Percentiles rank a stretch among this genome's conserved stretches.
phyloP scores from a whole-genome alignment of 1,140 invertebrate genomes.

The Diabrotica virgifera region DNA sequence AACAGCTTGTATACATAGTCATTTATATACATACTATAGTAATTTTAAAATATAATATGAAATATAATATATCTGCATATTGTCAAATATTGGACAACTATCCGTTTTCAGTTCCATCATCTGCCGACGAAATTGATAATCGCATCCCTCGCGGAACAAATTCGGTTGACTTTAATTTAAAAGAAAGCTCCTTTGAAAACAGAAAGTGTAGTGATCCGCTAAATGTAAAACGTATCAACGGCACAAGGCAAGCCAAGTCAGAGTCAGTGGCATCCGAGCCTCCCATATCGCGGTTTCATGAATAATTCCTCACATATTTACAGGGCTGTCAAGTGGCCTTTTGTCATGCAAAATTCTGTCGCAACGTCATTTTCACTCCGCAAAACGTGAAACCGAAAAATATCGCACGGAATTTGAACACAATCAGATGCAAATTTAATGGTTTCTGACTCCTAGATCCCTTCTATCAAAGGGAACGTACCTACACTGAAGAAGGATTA shows the following conservation, averaged over 20 bases:
- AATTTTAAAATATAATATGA: too few species aligned
- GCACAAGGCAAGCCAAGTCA: conserved; percentile 29
- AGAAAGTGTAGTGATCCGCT: neutral
- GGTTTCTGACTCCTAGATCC: conserved; percentile 27
- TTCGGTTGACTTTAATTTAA: neutral
- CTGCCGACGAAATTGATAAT: too few species aligned
- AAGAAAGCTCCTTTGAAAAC: neutral
- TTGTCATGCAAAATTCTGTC: conserved; percentile 51
- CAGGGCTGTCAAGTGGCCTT: conserved; percentile 48
- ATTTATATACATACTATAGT: too few species aligned
- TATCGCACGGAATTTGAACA: conserved; percentile 40
- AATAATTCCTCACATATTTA: conserved; percentile 52
- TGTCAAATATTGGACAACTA: too few species aligned
- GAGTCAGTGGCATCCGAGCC: conserved; percentile 42
- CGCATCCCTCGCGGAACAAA: neutral
- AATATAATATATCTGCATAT: too few species aligned
- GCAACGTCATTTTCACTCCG: conserved; percentile 49
- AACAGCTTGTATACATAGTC: too few species aligned
- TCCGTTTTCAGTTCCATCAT: too few species aligned
- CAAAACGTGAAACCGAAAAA: conserved; percentile 43
- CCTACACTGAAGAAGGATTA: too few species aligned
- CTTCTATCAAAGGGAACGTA: neutral
- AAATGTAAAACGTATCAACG: neutral
- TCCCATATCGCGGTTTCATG: conserved; percentile 49
- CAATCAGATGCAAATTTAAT: conserved; percentile 46